phyloP scores from a whole-genome alignment of 2,888 invertebrate genomes.

The Crepidodera aurea region DNA sequence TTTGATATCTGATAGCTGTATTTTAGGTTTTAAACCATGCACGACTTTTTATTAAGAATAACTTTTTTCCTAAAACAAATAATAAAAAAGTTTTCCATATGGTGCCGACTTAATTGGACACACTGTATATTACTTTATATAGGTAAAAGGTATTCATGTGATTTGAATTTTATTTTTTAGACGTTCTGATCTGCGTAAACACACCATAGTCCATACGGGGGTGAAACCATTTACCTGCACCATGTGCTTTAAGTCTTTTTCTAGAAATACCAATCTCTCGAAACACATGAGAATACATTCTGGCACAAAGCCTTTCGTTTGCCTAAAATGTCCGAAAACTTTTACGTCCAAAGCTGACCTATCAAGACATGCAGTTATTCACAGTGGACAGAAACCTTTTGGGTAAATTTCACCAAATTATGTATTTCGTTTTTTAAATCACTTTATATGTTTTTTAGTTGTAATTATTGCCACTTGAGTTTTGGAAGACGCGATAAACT shows the following conservation, averaged over 20 bases:
- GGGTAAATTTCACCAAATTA: background rate
- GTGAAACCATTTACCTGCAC: constrained; percentile 77
- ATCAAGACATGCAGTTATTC: constrained; percentile 72
- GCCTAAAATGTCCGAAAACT: constrained; percentile 75
- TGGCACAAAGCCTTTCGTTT: constrained; percentile 76
- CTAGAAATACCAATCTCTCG: constrained; percentile 78
- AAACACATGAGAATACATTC: constrained; percentile 78
- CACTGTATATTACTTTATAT: too few species aligned
- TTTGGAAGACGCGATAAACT: constrained; percentile 76
- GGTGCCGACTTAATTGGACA: too few species aligned
- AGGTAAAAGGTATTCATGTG: too few species aligned
- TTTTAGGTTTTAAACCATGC: too few species aligned
- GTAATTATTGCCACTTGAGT: constrained; percentile 71
- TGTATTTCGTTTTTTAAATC: too few species aligned
- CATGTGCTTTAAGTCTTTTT: constrained; percentile 78
- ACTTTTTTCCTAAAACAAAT: too few species aligned
- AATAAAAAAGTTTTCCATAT: too few species aligned
- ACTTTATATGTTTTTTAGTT: constrained; percentile 62
- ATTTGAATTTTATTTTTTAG: constrained; percentile 51
- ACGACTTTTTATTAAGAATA: too few species aligned
- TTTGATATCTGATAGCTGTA: too few species aligned
- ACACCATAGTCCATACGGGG: constrained; percentile 81
- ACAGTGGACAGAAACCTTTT: constrained; percentile 72
- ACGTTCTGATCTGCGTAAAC: constrained; percentile 75
- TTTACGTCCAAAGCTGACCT: constrained; percentile 76